Evolutionary conservation across 1,140 invertebrate species (phyloP), one percentile per base, ranked within the genome.

Genomic region (Metaphire vulgaris): DNA sequence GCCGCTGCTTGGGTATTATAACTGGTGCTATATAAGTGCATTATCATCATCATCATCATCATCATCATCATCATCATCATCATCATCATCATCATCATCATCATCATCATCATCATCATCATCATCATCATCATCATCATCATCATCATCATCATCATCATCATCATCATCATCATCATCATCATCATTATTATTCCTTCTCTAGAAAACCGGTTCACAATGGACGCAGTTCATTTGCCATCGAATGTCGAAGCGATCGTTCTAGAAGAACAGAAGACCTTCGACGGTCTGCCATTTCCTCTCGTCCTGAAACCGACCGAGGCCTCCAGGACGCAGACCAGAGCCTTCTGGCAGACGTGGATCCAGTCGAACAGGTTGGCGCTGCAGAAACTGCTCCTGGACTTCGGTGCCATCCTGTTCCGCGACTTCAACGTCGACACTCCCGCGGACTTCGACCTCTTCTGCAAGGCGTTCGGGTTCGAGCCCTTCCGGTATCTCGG

Each of bases 341-440:
- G 41, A 12, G 41, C 41, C 21, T 56, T 12, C 41, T 56, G 41
- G 41, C 41, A 56, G 41, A 56, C 6, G 41, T 56, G 41, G 41
- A 21, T 56, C 41, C 6, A 12, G 41, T 56, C 41, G 15, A 79
- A 82, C 16, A 78, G 67, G 21, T 26, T 68, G 1, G 30, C 34
- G 14, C 56, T 82, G 14, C 73, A 81, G 12, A 28, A 76, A 0
- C 33, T 79, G 2, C 76, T 83, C 30, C 41, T 82, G 26, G 69
- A 82, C 64, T 69, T 80, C 74, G 82, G 82, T 15, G 82, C 82
- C 0, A 79, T 83, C 72, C 72, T 83, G 1, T 83, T 83, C 69
- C 79, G 82, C 28, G 78, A 73, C 33, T 83, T 83, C 74, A 80
- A 81, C 1, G 15, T 83, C 1, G 56, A 80, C 2, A 74, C 77